Conservation (phyloP, 2,113 vertebrate genomes). For the Pterophyllum scalare region DNA sequence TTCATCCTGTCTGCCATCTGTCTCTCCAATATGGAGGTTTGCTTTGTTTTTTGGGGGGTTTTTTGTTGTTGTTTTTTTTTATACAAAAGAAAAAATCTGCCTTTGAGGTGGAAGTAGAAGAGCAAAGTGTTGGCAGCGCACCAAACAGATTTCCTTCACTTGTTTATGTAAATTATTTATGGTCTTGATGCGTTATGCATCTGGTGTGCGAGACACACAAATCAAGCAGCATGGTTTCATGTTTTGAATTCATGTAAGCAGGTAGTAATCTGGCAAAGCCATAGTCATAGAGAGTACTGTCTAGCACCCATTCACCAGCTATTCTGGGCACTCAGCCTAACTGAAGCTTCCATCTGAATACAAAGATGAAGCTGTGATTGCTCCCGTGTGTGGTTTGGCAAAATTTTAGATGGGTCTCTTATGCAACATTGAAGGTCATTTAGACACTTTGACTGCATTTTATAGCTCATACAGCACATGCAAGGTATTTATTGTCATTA, state of each 20-base stretch:
- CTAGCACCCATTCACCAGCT: constrained; percentile 48
- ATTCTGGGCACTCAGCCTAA: constrained; percentile 55
- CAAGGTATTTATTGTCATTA: neutral
- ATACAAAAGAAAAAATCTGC: constrained; percentile 9
- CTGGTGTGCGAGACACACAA: constrained; percentile 60
- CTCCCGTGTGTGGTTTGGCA: neutral
- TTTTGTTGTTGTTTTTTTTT: constrained; percentile 21
- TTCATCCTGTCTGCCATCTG: constrained; percentile 78
- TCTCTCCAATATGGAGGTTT: constrained; percentile 71
- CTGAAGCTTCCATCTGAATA: constrained; percentile 21
- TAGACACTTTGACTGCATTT: constrained; percentile 12
- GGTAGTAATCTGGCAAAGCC: constrained; percentile 70
- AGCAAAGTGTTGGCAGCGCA: constrained; percentile 48
- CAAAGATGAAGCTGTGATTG: constrained; percentile 24
- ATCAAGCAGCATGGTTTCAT: constrained; percentile 70
- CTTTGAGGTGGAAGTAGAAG: constrained; percentile 60
- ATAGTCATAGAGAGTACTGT: constrained; percentile 29
- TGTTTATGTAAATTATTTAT: constrained; percentile 80
- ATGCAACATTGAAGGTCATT: constrained; percentile 29
- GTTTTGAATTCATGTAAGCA: constrained; percentile 73
- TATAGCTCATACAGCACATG: neutral
- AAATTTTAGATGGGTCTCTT: constrained; percentile 15
- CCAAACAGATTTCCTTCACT: constrained; percentile 72
- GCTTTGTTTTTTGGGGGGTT: constrained; percentile 58
- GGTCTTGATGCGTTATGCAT: constrained; percentile 72